Conservation (phyloP, 1,140 invertebrate species). For the Trissolcus basalis region DNA sequence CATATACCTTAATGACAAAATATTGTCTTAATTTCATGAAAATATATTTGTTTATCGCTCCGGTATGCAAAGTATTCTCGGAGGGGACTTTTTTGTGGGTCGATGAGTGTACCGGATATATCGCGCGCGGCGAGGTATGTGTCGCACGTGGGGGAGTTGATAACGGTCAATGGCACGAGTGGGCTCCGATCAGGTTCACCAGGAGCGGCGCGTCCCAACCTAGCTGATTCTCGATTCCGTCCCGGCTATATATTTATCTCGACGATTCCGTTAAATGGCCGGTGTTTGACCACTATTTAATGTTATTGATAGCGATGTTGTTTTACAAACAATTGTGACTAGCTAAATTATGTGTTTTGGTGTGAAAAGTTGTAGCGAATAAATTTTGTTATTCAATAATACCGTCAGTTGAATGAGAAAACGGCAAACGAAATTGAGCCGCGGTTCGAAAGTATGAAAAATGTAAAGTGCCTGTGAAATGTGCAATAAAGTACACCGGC, state of each 20-base stretch:
- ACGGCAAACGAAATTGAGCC: no score
- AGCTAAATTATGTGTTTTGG: background rate
- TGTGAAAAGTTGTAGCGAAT: background rate
- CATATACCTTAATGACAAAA: no score
- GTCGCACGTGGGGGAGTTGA: constrained; percentile 70
- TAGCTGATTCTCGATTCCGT: constrained; percentile 64
- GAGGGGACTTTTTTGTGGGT: constrained; percentile 41
- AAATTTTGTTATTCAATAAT: background rate
- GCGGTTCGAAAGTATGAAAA: no score
- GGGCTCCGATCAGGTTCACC: constrained; percentile 69
- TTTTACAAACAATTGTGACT: constrained; percentile 26
- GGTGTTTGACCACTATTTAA: constrained; percentile 38
- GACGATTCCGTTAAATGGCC: constrained; percentile 54
- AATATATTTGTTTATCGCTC: no score
- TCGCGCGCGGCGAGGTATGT: constrained; percentile 31
- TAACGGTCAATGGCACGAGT: constrained; percentile 75
- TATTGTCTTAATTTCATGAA: no score
- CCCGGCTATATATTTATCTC: constrained; percentile 53
- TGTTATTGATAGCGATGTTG: constrained; percentile 18
- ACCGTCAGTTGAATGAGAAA: no score
- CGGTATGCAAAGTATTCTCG: no score
- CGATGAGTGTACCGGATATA: constrained; percentile 42
- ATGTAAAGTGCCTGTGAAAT: no score
- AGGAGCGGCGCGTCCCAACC: constrained; percentile 68
- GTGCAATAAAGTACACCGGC: no score